A percentile compares a stretch with the other conserved stretches of the same genome.
phyloP scores from a whole-genome alignment of 2,113 vertebrate genomes.

The Falcunculus frontatus region DNA sequence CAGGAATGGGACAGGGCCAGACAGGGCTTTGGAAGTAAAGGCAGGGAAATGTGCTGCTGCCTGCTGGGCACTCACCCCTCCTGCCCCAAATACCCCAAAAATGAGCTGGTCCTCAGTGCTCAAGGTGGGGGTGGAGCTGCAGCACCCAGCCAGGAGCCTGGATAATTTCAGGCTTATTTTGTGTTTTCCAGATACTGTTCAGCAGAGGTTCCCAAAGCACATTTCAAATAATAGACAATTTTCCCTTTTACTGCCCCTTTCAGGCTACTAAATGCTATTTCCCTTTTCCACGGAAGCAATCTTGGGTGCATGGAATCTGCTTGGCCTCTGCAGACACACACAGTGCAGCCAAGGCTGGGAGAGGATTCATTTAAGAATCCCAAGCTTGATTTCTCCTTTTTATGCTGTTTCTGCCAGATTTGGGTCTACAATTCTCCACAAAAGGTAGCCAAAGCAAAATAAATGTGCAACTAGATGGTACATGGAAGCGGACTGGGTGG shows the following conservation, averaged over 20 bases:
- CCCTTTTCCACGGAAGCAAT: background rate
- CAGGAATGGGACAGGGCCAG: background rate
- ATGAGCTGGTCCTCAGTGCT: background rate
- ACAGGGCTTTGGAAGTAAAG: background rate
- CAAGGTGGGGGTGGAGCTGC: background rate
- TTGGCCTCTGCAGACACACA: background rate
- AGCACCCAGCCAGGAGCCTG: background rate
- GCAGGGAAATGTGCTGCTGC: background rate
- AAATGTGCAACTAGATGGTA: background rate
- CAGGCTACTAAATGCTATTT: background rate
- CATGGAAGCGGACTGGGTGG: background rate
- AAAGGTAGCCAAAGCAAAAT: background rate
- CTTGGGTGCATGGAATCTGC: background rate
- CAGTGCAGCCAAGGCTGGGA: rapidly evolving
- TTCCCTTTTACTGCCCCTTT: background rate
- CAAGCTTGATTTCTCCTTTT: background rate
- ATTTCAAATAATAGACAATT: background rate
- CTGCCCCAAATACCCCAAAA: background rate
- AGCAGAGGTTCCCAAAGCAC: background rate
- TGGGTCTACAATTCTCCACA: background rate
- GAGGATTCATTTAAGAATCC: background rate
- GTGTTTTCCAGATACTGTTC: background rate
- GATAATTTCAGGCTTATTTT: background rate
- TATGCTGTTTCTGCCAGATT: background rate
- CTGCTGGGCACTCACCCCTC: background rate